Conservation (phyloP, 1,140 invertebrate genomes). For the Trichonephila clavata region DNA sequence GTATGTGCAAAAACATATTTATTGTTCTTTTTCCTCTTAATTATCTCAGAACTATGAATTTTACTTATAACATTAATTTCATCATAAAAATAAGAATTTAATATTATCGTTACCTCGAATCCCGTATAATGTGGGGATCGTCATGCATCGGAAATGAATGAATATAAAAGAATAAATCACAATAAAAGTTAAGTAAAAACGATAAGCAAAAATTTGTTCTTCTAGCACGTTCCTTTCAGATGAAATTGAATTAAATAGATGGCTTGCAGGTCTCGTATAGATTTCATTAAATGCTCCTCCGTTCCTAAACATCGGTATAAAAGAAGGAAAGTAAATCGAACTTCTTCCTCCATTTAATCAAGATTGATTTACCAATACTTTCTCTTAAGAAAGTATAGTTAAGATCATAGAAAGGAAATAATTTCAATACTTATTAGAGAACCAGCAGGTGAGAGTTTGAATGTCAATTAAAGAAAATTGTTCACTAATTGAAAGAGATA, state of each 20-base stretch:
- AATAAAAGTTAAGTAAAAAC: not conserved
- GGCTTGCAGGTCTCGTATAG: not conserved
- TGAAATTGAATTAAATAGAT: not conserved
- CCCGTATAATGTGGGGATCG: too few species aligned
- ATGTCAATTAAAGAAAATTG: not conserved
- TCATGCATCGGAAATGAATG: too few species aligned
- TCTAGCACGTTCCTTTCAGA: not conserved
- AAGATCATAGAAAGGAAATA: not conserved
- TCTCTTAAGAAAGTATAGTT: not conserved
- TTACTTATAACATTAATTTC: too few species aligned
- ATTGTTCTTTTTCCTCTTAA: too few species aligned
- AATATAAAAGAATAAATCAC: too few species aligned
- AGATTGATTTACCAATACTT: not conserved
- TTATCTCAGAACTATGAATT: too few species aligned
- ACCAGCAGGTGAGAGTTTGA: not conserved
- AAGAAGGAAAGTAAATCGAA: slow-evolving; percentile 34
- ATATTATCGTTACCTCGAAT: too few species aligned
- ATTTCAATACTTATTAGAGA: not conserved
- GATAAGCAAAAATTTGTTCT: not conserved
- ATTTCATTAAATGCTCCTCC: not conserved
- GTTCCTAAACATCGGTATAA: not conserved
- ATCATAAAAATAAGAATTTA: too few species aligned
- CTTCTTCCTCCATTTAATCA: not conserved
- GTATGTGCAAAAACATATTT: too few species aligned
- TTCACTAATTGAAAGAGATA: not conserved